Evolutionary conservation across 2,797 vertebrate species (phyloP), one percentile per base, ranked within the genome.

Genomic region (Oreortyx pictus): DNA sequence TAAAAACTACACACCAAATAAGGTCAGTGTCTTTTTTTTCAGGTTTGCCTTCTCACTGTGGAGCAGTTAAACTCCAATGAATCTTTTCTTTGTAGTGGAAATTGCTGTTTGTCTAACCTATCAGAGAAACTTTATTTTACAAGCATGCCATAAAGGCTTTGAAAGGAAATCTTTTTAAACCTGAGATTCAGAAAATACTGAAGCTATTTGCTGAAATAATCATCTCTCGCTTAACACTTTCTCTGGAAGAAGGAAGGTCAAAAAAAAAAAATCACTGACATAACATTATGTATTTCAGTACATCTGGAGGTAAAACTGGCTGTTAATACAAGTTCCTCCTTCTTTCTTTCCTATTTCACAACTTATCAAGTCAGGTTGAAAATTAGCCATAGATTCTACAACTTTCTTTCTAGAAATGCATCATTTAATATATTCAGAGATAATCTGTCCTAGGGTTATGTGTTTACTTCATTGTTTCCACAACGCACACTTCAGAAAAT

Each of bases 131-230:
- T 43, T 73, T 11, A 13, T 72, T 72, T 70, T 37, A 72, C 17
- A 65, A 4, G 5, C 3, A 29, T 43, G 0, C 9, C 35, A 62
- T 29, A 8, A 73, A 50, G 18, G 4, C 3, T 43, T 62, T 3
- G 47, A 39, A 82, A 76, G 15, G 6, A 82, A 86, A 23, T 24
- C 16, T 54, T 11, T 17, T 3, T 79, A 82, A 82, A 47, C 1
- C 4, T 1, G 43, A 12, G 5, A 64, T 52, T 77, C 29, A 56
- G 18, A 70, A 84, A 73, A 11, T 2, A 59, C 46, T 62, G 5
- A 70, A 76, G 8, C 1, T 65, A 8, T 56, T 84, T 84, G 13
- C 5, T 82, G 50, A 75, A 90, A 71, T 44, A 67, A 7, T 43
- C 0, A 37, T n/a, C 4, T 46, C 67, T 39, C 52, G 18, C 3